Conservation (phyloP, 2,888 invertebrate genomes). For the Aphodius sticticus region DNA sequence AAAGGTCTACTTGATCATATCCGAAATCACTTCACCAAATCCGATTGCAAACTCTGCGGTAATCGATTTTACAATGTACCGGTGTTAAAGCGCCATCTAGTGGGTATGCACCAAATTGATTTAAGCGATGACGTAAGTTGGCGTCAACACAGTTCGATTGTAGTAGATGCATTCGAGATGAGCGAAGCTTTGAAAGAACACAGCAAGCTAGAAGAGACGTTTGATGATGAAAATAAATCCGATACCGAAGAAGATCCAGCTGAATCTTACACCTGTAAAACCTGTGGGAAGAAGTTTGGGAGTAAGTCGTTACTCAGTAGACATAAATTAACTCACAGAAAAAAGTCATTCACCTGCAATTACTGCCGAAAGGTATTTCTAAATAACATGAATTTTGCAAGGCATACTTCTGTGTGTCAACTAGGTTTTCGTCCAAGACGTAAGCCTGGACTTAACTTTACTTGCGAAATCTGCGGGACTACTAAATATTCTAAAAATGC, state of each 20-base stretch:
- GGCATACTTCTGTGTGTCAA: background rate
- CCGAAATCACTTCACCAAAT: background rate
- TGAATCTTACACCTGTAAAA: background rate
- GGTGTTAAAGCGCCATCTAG: background rate
- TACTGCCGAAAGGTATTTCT: constrained; percentile 8
- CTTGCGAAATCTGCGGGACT: constrained; percentile 12
- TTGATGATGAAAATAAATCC: background rate
- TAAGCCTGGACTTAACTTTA: background rate
- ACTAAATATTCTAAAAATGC: background rate
- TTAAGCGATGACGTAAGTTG: background rate
- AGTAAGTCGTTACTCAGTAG: background rate
- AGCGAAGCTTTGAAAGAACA: background rate
- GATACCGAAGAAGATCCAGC: background rate
- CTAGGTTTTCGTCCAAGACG: background rate
- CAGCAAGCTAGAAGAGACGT: background rate
- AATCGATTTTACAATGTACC: background rate
- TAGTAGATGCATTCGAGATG: background rate
- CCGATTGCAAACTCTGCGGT: background rate
- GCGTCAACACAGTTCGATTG: background rate
- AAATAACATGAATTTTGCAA: background rate
- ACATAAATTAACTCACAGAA: constrained; percentile 15
- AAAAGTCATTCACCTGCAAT: constrained; percentile 4
- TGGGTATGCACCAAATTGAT: background rate
- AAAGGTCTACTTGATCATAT: background rate
- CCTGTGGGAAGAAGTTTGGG: background rate